Evolutionary conservation across 2,888 invertebrate genomes (phyloP).

Genomic region (Heteromurus nitidus): DNA sequence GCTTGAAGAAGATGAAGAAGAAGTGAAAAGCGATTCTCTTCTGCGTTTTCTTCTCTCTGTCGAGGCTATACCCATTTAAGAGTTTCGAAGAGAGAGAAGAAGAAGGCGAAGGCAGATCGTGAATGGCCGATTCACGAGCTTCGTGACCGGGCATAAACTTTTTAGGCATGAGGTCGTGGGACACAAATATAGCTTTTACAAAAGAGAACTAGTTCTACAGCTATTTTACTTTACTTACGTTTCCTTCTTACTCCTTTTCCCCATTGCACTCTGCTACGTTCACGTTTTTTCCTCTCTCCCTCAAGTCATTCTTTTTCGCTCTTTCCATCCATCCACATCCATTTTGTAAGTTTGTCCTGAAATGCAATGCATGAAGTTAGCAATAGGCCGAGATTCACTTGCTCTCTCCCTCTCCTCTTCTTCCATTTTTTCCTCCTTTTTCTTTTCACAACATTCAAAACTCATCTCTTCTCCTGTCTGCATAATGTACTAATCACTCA

Average conservation of each 20-base stretch:
- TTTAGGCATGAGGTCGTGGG: conserved; percentile 71
- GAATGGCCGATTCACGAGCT: conserved; percentile 71
- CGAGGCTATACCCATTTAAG: conserved; percentile 51
- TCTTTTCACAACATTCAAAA: not conserved
- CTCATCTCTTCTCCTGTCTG: conserved; percentile 52
- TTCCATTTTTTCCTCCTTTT: too few species aligned
- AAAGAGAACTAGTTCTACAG: conserved; percentile 68
- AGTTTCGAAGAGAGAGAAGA: too few species aligned
- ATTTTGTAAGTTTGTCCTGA: too few species aligned
- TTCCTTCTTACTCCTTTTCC: conserved; percentile 32
- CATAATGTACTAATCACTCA: conserved; percentile 70
- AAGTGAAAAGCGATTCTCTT: not conserved
- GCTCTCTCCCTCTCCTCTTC: not conserved
- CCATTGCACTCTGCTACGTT: conserved; percentile 12
- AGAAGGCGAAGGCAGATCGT: conserved; percentile 62
- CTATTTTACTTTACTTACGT: conserved; percentile 1
- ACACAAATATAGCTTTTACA: conserved; percentile 67
- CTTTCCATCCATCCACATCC: not conserved
- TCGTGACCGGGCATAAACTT: conserved; percentile 71
- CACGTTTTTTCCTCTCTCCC: conserved; percentile 21
- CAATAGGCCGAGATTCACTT: too few species aligned
- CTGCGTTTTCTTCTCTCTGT: not conserved
- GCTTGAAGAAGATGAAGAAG: conserved; percentile 4
- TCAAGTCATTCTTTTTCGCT: conserved; percentile 22
- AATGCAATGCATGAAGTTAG: too few species aligned